phyloP scores from a whole-genome alignment of 2,113 vertebrate genomes.

The Leucosticte australis region DNA sequence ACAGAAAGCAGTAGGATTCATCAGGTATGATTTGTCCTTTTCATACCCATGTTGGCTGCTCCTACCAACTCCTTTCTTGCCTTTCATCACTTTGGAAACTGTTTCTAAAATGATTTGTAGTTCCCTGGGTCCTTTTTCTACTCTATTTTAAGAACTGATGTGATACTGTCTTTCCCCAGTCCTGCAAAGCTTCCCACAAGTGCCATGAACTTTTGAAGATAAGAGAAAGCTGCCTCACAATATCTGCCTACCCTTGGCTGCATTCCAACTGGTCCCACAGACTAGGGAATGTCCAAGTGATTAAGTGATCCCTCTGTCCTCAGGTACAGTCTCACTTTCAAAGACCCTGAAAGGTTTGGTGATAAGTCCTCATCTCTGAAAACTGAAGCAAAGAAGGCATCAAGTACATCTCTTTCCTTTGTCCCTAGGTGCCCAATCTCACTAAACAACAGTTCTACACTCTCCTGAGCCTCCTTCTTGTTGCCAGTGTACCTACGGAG shows the following conservation, averaged over 20 bases:
- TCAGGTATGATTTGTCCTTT: not conserved
- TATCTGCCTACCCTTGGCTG: not conserved
- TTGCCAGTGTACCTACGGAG: fast-evolving
- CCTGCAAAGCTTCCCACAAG: not conserved
- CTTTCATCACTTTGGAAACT: not conserved
- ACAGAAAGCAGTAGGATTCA: not conserved
- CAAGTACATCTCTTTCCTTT: not conserved
- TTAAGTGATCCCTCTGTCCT: not conserved
- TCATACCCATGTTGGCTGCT: not conserved
- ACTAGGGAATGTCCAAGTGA: not conserved
- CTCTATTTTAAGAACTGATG: not conserved
- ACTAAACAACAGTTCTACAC: not conserved
- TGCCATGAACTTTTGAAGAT: not conserved
- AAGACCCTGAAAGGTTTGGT: not conserved
- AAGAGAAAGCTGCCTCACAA: not conserved
- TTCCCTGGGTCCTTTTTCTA: not conserved
- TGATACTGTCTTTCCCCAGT: not conserved
- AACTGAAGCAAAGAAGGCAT: not conserved
- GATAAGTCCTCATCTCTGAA: not conserved
- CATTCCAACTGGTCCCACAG: not conserved
- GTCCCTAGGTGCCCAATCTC: not conserved
- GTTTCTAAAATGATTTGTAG: not conserved
- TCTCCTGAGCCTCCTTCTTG: not conserved
- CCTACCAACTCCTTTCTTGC: not conserved
- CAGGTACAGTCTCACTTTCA: not conserved